Evolutionary conservation across 2,888 invertebrate genomes (phyloP).

Genomic region (Elaeidobius kamerunicus): DNA sequence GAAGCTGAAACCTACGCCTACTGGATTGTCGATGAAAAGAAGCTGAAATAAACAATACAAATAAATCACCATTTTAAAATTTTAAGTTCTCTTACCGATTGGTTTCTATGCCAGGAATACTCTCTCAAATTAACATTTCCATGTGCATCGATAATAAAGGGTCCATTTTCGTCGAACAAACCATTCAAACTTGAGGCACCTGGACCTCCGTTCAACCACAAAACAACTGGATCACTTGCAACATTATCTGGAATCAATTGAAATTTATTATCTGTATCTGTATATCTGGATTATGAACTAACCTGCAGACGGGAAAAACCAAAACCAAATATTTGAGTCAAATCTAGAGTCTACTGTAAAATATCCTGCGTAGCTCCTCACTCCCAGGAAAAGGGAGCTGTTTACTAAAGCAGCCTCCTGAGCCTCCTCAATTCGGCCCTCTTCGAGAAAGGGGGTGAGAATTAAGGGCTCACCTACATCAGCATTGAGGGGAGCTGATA

Average conservation of each 20-base stretch:
- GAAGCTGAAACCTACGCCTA: conserved; percentile 83
- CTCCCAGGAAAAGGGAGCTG: conserved; percentile 38
- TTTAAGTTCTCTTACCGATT: conserved; percentile 55
- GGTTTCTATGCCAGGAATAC: conserved; percentile 74
- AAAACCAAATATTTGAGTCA: conserved; percentile 81
- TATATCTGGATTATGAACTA: not conserved
- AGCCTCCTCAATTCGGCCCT: conserved; percentile 66
- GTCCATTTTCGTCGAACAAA: conserved; percentile 78
- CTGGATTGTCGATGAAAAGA: conserved; percentile 91
- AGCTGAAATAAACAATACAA: conserved; percentile 6
- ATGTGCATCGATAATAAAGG: conserved; percentile 55
- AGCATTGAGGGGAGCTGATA: conserved; percentile 8
- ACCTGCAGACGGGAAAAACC: conserved; percentile 75
- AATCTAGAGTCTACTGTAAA: conserved; percentile 72
- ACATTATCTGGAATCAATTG: conserved; percentile 11
- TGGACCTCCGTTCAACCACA: conserved; percentile 83
- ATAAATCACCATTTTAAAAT: not conserved
- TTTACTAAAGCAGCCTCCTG: conserved; percentile 45
- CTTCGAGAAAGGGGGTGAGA: conserved; percentile 70
- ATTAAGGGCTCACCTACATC: conserved; percentile 62
- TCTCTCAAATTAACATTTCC: conserved; percentile 54
- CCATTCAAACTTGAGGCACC: conserved; percentile 74
- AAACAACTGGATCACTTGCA: conserved; percentile 62
- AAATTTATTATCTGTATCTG: conserved; percentile 35
- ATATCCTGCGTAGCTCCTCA: conserved; percentile 70